phyloP scores from a whole-genome alignment of 2,113 vertebrate genomes.

The Hippolais icterina region DNA sequence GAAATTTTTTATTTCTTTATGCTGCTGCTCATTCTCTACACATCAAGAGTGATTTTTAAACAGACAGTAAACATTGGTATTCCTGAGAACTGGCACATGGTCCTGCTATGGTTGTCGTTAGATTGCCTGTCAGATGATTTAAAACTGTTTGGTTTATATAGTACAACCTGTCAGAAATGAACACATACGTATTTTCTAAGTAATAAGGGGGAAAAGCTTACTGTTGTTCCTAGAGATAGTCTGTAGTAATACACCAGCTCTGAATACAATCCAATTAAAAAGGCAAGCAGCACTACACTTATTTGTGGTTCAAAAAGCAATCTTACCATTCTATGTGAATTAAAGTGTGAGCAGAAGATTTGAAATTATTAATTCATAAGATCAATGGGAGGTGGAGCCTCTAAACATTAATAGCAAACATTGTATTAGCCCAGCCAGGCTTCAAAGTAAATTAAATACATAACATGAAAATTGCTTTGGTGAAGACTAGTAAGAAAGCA shows the following conservation, averaged over 20 bases:
- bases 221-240: not conserved
- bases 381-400: not conserved
- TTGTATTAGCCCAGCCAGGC: not conserved
- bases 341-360: not conserved
- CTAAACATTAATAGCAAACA: conserved; percentile 19
- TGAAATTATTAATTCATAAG: conserved; percentile 27
- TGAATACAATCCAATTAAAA: not conserved
- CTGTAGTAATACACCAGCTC: not conserved
- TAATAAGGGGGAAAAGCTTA: not conserved
- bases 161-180: not conserved
- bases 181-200: not conserved
- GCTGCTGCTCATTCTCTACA: not conserved
- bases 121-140: not conserved
- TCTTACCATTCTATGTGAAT: not conserved
- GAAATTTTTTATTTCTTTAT: not conserved
- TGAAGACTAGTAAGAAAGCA: conserved; percentile 5
- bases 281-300: not conserved
- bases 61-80: not conserved
- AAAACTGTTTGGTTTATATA: not conserved
- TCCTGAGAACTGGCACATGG: not conserved
- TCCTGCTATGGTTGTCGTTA: not conserved
- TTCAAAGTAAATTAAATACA: conserved; percentile 18
- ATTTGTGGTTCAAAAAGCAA: not conserved
- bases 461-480: not conserved
- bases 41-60: not conserved